Evolutionary conservation across 2,888 invertebrate species (phyloP), one percentile per base, ranked within the genome.

Genomic region (Rhorus exstirpatorius): DNA sequence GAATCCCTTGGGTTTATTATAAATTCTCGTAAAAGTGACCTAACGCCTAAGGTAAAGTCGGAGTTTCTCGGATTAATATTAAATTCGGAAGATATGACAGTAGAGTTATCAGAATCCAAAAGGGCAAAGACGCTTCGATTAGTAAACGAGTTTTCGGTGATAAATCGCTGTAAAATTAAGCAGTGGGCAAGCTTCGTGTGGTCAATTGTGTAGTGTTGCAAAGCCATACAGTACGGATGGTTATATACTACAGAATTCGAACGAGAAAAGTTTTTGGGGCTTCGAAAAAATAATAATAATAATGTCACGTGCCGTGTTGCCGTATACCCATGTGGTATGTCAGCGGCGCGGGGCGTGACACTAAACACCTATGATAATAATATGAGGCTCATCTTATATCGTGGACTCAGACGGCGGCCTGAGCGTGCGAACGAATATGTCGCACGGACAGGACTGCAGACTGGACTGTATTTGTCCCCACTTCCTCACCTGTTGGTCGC

Each of bases 1-100:
- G 38, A 68, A 35, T 38, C 68, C 1, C 63, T 83, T 2, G 77
- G 60, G 14, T 81, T 81, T 68, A 74, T 78, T 17, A n/a, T 83
- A 24, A 78, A 83, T 65, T n/a, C 17, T 17, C 21, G 60, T 55
- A 83, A 80, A 44, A 77, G 79, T 46, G 14, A 21, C 44, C 46
- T 77, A 19, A 6, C 19, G 12, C 75, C 77, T 7, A 63, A 31
- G 6, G 35, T 17, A 19, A 61, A 49, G 17, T 76, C 76, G 17
- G 35, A n/a, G 17, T 63, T 72, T 14, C 38, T 76, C 0, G 77
- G 77, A 8, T 68, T 76, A n/a, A 38, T 19, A 70, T 83, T 19
- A 61, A 83, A 41, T 71, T 65, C 8, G n/a, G 55, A n/a, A 65
- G 38, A 44, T 31, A 83, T 79, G 70, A 49, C 24, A 58, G 4